Base-by-base conservation (phyloP, 2,113 vertebrate species). In the Macrotus californicus region DNA sequence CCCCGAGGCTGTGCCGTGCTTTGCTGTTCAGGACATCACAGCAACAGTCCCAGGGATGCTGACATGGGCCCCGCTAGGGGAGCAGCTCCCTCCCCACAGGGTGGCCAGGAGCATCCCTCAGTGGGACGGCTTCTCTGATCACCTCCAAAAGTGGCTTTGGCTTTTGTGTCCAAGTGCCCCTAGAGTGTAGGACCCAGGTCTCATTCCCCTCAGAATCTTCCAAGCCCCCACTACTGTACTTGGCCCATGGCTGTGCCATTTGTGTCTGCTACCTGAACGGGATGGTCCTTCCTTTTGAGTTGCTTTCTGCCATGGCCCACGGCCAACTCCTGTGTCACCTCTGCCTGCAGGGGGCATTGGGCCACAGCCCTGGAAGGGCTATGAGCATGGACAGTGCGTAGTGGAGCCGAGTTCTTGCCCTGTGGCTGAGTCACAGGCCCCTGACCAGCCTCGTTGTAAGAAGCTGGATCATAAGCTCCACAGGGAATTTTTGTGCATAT, bases 371-470 rank as follows among this genome's bases (percentile, higher is more conserved):
- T 22, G 61, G 66, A 69, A 36, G 85, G 52, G 73, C 29, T 43
- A 0, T 48, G 59, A 34, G n/a, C 15, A 0, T 46, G 34, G 7
- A 26, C 24, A 43, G 43, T 24, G 26, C 43, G 39, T 8, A 24
- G 14, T 9, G 43, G 69, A 46, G 72, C 54, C 11, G 39, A 31
- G 85, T 13, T 50, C 72, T 56, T 36, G 56, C 82, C 61, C 29
- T 39, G 43, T n/a, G 66, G 56, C 52, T 56, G 72, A 95, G 46
- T 50, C 50, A 9, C 0, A 1, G 56, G 39, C 73, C 48, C 48
- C 89, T 77, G 21, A 6, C 10, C 21, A 15, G 22, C 66, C n/a
- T 87, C n/a, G 0, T 0, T 1, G 24, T 6, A 8, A 86, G 69
- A 24, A 70, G 22, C 39, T 24, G 5, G 67, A 11, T 21, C 2